phyloP scores from a whole-genome alignment of 2,888 invertebrate genomes.

The Drosophila nr. fundita region DNA sequence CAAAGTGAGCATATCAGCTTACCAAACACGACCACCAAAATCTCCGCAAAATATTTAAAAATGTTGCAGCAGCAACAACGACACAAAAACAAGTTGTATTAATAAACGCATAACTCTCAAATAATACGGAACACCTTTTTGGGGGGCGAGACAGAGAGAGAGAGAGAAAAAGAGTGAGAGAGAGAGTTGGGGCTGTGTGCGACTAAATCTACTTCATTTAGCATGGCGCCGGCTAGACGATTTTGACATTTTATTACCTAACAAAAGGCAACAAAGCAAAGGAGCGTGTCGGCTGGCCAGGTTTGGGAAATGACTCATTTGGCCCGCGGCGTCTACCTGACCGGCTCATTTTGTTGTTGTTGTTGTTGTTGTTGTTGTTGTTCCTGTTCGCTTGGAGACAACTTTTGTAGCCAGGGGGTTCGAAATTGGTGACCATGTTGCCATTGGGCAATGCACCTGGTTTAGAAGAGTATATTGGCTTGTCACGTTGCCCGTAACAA shows the following conservation, averaged over 20 bases:
- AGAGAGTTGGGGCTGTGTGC: neutral
- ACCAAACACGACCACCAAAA: conserved; percentile 33
- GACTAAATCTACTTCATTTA: conserved; percentile 67
- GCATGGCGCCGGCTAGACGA: conserved; percentile 79
- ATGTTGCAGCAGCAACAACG: conserved; percentile 45
- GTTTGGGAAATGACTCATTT: conserved; percentile 59
- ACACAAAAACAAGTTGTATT: conserved; percentile 49
- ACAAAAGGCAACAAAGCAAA: conserved; percentile 51
- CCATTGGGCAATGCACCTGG: neutral
- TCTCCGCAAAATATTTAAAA: conserved; percentile 53
- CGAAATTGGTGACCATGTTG: conserved; percentile 35
- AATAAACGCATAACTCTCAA: conserved; percentile 32
- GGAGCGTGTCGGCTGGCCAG: neutral
- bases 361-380: conserved; percentile 25
- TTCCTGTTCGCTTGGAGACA: conserved; percentile 28
- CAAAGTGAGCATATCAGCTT: conserved; percentile 15
- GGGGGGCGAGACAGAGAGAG: neutral
- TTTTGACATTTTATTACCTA: conserved; percentile 78
- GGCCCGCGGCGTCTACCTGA: conserved; percentile 55
- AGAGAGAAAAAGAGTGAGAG: neutral
- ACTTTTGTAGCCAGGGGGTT: conserved; percentile 24
- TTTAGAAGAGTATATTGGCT: neutral
- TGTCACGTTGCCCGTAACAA: neutral
- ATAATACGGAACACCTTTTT: conserved; percentile 30
- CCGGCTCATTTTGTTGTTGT: conserved; percentile 50